These are phyloP conservation scores for Gorsachius magnificus DNA, from an alignment of 2,797 vertebrate species.

Conservation along the genomic window DNA sequence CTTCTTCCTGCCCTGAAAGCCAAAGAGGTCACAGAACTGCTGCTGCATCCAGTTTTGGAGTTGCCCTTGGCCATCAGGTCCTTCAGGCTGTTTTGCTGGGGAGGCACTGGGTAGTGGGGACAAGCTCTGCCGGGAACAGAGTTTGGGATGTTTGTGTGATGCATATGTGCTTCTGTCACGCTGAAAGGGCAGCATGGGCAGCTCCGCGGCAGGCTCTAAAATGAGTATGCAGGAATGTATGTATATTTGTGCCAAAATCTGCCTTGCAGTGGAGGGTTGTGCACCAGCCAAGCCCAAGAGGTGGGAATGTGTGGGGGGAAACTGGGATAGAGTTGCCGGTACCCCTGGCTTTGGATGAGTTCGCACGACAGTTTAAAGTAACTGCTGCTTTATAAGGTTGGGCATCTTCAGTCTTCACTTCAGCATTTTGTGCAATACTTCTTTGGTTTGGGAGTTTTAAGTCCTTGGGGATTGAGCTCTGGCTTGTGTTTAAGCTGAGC, in stretches of 20 bases:
- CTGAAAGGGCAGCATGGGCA: background rate
- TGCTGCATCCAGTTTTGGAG: background rate
- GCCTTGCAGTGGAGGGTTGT: background rate
- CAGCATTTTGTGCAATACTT: background rate
- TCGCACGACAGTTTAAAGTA: background rate
- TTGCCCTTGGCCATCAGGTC: background rate
- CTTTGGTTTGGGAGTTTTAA: background rate
- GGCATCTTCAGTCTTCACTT: background rate
- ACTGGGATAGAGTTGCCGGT: background rate
- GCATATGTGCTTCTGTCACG: accelerated
- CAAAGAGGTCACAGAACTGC: accelerated
- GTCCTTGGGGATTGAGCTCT: background rate
- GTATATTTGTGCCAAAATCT: background rate
- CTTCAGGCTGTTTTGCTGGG: background rate
- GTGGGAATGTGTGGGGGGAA: background rate
- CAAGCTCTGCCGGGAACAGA: background rate
- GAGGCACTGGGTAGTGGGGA: background rate
- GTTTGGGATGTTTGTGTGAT: background rate
- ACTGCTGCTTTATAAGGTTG: background rate
- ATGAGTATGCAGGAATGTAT: background rate
- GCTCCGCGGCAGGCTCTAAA: background rate
- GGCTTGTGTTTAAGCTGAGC: background rate
- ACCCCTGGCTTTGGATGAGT: background rate
- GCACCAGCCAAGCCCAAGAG: background rate
- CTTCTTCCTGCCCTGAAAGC: background rate